Evolutionary conservation across 2,113 vertebrate genomes (phyloP).

Genomic region (Hyaena hyaena): DNA sequence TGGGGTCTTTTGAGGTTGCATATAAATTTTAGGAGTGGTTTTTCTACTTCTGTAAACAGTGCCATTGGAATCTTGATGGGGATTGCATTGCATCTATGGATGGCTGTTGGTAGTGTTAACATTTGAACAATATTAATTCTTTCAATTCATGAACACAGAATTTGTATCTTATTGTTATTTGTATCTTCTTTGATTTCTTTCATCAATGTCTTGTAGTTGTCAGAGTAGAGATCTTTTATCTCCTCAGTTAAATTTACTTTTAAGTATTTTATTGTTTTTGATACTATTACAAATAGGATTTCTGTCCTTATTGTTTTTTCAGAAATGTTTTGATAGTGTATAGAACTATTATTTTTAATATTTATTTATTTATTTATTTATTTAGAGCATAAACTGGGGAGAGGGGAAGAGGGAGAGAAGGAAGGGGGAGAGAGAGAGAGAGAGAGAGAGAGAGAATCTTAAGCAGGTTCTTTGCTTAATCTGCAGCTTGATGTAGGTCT

Average conservation of each 20-base stretch:
- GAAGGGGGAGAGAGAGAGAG: too few relatives aligned
- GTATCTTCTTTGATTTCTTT: background rate
- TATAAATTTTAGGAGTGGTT: background rate
- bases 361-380: too few relatives aligned
- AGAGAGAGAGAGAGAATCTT: too few relatives aligned
- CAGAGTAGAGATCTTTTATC: background rate
- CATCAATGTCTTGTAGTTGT: background rate
- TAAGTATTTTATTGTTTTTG: background rate
- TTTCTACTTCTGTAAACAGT: background rate
- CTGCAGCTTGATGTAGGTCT: too few relatives aligned
- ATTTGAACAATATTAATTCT: background rate
- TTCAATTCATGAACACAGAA: background rate
- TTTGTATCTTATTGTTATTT: background rate
- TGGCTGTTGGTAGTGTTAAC: background rate
- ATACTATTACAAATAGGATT: background rate
- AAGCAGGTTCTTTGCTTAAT: too few relatives aligned
- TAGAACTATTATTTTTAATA: background rate
- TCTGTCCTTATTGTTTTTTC: background rate
- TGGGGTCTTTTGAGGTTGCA: background rate
- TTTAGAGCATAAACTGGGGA: too few relatives aligned
- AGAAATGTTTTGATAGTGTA: background rate
- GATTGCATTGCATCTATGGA: background rate
- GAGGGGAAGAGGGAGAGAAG: too few relatives aligned
- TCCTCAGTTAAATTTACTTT: background rate
- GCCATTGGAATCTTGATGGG: background rate